Base-by-base conservation (phyloP, 1,140 invertebrate genomes). In the Aphidius gifuensis region DNA sequence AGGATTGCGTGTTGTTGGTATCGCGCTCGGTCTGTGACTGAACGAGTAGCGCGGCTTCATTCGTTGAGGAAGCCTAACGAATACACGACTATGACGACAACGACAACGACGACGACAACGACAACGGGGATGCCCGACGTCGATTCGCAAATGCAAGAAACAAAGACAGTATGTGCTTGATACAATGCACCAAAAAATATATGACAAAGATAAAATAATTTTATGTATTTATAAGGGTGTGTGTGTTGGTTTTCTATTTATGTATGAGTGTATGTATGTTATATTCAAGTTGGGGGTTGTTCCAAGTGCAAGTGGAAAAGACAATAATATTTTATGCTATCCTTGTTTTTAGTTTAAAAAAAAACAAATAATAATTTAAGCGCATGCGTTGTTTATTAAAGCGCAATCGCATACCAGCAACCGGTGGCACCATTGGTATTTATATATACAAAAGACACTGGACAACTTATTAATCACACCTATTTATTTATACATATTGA, bases 371-470 rank as follows among this genome's bases (percentile, higher is more conserved):
- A 3, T 32, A 32, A 32, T 32, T 32, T 32, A 32, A 32, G 23
- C 23, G 43, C 43, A 44, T 44, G 43, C 50, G 32, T 21, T 23
- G 3, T 38, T 39, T 38, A 23, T 38, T 7, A 53, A 6, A 11
- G 47, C 47, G 40, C 53, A 55, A 55, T n/a, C 39, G 53, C 40
- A 16, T 39, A 68, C 70, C 70, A 64, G 71, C 71, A 73, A 73
- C 70, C 71, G 71, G 71, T 73, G 71, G 71, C 64, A 71, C 64
- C 58, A 46, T 60, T 61, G 61, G 64, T 69, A 70, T 70, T 72
- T 71, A 71, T 71, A 69, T 16, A 16, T 16, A 16, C 16, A 16
- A 66, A 64, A 70, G 55, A 66, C 61, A 55, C 60, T 45, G 55
- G 64, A 61, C 60, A 65, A 62, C 60, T 65, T 65, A 65, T 65